Base-by-base conservation (phyloP, 2,888 invertebrate species). In the Apodemia zela region DNA sequence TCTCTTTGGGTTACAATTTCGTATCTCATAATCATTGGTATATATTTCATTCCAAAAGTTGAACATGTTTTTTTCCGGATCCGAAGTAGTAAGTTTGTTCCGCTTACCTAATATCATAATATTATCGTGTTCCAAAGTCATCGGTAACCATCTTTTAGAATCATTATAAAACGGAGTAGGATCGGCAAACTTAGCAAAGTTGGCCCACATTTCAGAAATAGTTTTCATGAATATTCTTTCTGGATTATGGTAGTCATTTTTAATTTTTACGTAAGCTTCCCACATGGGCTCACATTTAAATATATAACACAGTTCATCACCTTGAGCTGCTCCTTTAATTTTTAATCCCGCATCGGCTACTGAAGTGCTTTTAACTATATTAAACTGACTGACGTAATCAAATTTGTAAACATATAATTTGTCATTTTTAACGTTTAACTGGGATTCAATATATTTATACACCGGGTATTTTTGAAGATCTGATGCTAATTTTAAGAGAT, bases 241-340 rank as follows among this genome's bases (percentile, higher is more conserved):
- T 64, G 54, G 82, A 62, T 78, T 72, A 21, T 71, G 67, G 17
- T 71, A 66, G 42, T 78, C 71, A n/a, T 77, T 72, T 57, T 67
- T 79, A 29, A 81, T 65, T 63, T 78, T 74, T 21, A 79, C 73
- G 67, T 92, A 92, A 65, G 68, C 68, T 70, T 88, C 84, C 78
- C 79, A 80, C 65, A 87, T 73, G 5, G 88, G 90, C 67, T 87
- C 84, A 72, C 92, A 92, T 77, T 80, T 88, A 61, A 92, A 78
- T 60, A 93, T 70, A 69, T 92, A 92, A 68, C 89, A 88, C 68
- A 91, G 76, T 75, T 93, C 93, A 65, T 92, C 92, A 21, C 89
- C 92, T 59, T 82, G 85, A 1, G 90, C 82, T n/a, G 89, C 86
- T 54, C 92, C 92, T 70, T 81, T 84, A 51, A 89, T 74, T 71